Conservation (phyloP, 2,113 vertebrate species). For the Gymnorhina tibicen region DNA sequence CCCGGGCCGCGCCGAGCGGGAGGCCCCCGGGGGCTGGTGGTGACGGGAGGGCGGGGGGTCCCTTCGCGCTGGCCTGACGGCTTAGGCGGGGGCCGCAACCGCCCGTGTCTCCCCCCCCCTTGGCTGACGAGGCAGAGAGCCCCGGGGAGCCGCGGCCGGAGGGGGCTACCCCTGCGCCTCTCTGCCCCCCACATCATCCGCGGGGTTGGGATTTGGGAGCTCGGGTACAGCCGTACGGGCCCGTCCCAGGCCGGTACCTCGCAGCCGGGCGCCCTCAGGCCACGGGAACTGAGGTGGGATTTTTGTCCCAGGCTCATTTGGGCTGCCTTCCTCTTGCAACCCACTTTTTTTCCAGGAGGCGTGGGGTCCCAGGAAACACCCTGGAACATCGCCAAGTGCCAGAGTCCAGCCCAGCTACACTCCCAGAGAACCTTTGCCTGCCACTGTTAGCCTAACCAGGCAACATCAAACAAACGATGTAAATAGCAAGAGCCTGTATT, state of each 20-base stretch:
- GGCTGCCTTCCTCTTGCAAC: background rate
- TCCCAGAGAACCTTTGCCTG: background rate
- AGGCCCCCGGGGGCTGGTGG: background rate
- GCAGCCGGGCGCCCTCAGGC: too few relatives aligned
- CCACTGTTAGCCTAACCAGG: background rate
- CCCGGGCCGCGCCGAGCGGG: slow-evolving; percentile 18
- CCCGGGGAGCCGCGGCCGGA: background rate
- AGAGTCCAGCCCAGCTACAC: background rate
- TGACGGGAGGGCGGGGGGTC: background rate
- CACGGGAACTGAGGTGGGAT: background rate
- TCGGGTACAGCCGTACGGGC: background rate
- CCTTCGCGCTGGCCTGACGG: background rate
- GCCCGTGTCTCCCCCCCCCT: background rate
- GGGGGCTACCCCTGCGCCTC: fast-evolving
- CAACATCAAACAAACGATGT: background rate
- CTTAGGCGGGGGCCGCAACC: too few relatives aligned
- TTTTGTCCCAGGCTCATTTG: background rate
- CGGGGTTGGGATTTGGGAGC: background rate
- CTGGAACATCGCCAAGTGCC: background rate
- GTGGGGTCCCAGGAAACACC: background rate
- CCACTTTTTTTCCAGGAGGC: background rate
- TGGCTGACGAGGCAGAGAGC: background rate
- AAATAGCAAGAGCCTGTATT: background rate
- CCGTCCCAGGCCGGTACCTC: too few relatives aligned
- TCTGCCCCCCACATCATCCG: background rate